Evolutionary conservation across 2,888 invertebrate species (phyloP).

Genomic region (Netelia inedita): DNA sequence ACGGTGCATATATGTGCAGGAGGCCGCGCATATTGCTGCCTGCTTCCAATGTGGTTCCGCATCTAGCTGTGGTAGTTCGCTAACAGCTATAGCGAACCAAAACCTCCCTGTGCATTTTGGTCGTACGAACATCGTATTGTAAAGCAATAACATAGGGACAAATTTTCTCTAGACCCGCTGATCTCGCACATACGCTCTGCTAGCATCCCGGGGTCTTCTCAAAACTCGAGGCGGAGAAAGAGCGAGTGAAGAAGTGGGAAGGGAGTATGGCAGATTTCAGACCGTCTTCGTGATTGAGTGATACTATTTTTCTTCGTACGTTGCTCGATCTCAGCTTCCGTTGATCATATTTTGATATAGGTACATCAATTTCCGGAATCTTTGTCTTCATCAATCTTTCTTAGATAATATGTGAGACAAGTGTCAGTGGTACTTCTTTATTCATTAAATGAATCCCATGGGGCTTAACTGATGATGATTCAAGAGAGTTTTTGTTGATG

Average conservation of each 20-base stretch:
- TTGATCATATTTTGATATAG: conserved; percentile 23
- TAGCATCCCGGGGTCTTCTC: not conserved
- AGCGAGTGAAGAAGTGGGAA: not conserved
- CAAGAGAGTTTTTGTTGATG: not conserved
- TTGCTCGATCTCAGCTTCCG: conserved; percentile 38
- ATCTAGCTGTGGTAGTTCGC: not conserved
- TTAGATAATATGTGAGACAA: not conserved
- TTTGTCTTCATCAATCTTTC: conserved; percentile 5
- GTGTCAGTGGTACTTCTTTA: not conserved
- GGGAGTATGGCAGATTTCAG: not conserved
- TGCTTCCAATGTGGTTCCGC: not conserved
- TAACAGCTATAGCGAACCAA: not conserved
- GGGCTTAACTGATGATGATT: not conserved
- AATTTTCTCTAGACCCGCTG: not conserved
- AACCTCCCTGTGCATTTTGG: not conserved
- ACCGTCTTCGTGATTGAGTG: conserved; percentile 48
- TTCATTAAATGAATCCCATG: not conserved
- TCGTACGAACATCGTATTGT: not conserved
- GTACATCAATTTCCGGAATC: not conserved
- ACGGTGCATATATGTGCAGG: not conserved
- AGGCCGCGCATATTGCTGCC: not conserved
- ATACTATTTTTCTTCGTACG: conserved; percentile 54
- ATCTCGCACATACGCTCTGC: not conserved
- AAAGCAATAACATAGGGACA: too few species aligned
- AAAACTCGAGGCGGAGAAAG: not conserved